A percentile compares a stretch with the other conserved stretches of the same genome.
phyloP scores from a whole-genome alignment of 2,113 vertebrate species.

The Pedetes capensis region DNA sequence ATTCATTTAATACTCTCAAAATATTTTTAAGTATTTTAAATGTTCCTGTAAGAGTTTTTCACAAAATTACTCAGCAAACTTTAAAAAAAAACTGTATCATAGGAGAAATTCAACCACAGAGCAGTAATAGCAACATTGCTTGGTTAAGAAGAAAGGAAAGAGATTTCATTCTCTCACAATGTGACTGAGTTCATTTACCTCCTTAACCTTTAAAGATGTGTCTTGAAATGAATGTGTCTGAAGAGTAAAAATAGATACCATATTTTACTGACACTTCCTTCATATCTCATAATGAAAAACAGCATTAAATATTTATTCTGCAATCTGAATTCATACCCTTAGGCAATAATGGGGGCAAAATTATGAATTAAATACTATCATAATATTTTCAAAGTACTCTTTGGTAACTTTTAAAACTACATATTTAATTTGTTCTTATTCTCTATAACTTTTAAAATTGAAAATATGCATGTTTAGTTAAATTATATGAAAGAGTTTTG shows the following conservation, averaged over 20 bases:
- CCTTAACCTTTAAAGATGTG: background rate
- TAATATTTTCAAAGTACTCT: conserved; percentile 34
- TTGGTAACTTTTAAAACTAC: background rate
- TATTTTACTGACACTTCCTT: conserved; percentile 11
- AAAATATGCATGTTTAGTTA: background rate
- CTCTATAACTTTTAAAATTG: background rate
- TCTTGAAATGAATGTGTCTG: conserved; percentile 21
- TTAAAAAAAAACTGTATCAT: background rate
- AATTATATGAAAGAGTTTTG: background rate
- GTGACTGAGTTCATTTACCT: background rate
- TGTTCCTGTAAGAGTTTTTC: background rate
- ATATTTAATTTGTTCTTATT: conserved; percentile 11
- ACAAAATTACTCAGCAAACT: background rate
- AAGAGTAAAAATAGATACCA: conserved; percentile 9
- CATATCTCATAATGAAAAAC: background rate
- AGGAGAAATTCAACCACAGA: background rate
- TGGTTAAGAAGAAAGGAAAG: background rate
- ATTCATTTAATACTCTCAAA: conserved; percentile 1
- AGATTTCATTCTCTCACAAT: background rate
- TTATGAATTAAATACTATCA: conserved; percentile 28
- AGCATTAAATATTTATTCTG: conserved; percentile 50
- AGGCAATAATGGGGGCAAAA: background rate
- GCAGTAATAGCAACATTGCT: background rate
- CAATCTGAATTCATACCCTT: conserved; percentile 41
- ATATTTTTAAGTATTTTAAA: conserved; percentile 4